Percentiles rank a stretch among this genome's conserved stretches.
Evolutionary conservation across 2,113 vertebrate genomes (phyloP).

Genomic region (Myxocyprinus asiaticus): DNA sequence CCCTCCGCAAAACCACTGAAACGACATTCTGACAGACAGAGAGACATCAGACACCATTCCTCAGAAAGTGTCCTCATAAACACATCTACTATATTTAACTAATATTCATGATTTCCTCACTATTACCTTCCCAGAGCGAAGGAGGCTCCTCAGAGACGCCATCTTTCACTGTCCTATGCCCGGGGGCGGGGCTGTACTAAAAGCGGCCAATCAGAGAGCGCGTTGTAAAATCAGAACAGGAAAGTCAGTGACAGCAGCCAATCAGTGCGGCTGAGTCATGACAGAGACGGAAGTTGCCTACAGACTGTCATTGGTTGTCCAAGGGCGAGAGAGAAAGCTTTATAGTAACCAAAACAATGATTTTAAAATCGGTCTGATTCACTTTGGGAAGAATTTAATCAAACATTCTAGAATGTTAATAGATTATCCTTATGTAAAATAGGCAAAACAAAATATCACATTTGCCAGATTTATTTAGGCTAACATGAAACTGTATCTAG

Average conservation of each 20-base stretch:
- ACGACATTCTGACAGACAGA: constrained; percentile 61
- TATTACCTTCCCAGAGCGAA: constrained; percentile 70
- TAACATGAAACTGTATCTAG: too few species aligned
- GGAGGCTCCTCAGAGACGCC: constrained; percentile 70
- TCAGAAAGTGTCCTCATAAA: neutral
- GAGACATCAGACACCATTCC: neutral
- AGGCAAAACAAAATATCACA: too few species aligned
- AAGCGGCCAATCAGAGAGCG: constrained; percentile 56
- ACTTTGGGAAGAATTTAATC: neutral
- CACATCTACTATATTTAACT: neutral
- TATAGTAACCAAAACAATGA: neutral
- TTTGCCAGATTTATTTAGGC: too few species aligned
- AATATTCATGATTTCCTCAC: neutral
- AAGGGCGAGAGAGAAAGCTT: constrained; percentile 32
- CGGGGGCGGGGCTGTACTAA: constrained; percentile 27
- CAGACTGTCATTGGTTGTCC: constrained; percentile 13
- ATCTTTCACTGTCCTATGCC: constrained; percentile 75
- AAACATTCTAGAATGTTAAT: too few species aligned
- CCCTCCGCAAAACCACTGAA: constrained; percentile 71
- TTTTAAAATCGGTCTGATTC: neutral
- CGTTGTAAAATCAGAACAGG: neutral
- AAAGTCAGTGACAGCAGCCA: constrained; percentile 45
- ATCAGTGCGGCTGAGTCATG: constrained; percentile 35
- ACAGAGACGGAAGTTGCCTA: neutral
- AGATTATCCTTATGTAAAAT: too few species aligned